Evolutionary conservation across 2,888 invertebrate genomes (phyloP).

Genomic region (Cheilosia vernalis): DNA sequence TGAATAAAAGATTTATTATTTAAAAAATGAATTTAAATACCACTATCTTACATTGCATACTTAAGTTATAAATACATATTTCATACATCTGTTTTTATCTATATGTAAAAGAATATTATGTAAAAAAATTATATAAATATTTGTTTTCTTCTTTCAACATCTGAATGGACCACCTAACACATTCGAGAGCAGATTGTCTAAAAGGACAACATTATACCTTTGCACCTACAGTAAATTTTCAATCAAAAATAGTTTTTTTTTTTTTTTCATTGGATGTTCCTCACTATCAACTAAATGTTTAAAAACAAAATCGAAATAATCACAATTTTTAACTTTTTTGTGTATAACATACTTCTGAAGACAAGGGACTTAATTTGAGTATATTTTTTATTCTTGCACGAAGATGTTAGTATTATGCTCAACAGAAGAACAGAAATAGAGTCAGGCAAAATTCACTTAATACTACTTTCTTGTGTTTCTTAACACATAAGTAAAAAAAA

Average conservation of each 20-base stretch:
- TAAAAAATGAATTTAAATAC: slow-evolving; percentile 56
- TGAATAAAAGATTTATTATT: slow-evolving; percentile 60
- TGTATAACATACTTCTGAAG: not conserved
- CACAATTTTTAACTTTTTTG: slow-evolving; percentile 28
- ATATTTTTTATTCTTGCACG: no score
- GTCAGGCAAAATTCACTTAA: slow-evolving; percentile 10
- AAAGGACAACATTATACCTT: slow-evolving; percentile 61
- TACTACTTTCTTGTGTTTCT: not conserved
- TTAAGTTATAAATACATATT: slow-evolving; percentile 53
- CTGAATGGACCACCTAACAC: slow-evolving; percentile 55
- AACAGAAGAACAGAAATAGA: not conserved
- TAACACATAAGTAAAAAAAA: slow-evolving; percentile 48
- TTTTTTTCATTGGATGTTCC: slow-evolving; percentile 31
- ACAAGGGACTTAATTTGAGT: not conserved
- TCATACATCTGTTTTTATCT: slow-evolving; percentile 33
- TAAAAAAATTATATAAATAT: slow-evolving; percentile 56
- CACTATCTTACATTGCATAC: slow-evolving; percentile 65
- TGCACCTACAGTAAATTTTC: slow-evolving; percentile 71
- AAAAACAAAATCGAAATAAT: slow-evolving; percentile 34
- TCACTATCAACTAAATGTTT: slow-evolving; percentile 20
- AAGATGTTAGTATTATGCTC: not conserved
- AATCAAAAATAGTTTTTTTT: slow-evolving; percentile 66
- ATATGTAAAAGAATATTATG: slow-evolving; percentile 46
- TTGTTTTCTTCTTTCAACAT: slow-evolving; percentile 29
- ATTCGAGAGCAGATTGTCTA: slow-evolving; percentile 63